These are phyloP conservation scores for Mythimna pallens DNA, from an alignment of 2,888 invertebrate species.

Conservation along the genomic window DNA sequence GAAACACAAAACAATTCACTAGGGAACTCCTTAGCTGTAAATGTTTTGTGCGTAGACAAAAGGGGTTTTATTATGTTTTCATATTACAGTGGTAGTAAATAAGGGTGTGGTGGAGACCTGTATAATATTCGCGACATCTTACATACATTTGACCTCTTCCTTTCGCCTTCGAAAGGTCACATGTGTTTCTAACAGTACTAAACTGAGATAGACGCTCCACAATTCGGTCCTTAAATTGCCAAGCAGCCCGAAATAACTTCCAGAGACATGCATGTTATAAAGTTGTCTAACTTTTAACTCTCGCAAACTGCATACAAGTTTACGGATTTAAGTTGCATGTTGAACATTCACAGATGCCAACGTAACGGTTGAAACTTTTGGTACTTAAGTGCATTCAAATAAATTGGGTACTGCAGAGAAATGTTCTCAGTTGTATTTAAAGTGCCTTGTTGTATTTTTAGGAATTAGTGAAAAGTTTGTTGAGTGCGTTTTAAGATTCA, in stretches of 20 bases:
- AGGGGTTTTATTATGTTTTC: no score
- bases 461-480: neutral
- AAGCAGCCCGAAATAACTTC: constrained; percentile 8
- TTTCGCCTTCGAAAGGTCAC: neutral
- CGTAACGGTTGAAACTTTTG: constrained; percentile 23
- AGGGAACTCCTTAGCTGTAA: no score
- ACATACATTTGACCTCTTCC: neutral
- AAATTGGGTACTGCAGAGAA: constrained; percentile 15
- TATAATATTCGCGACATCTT: no score
- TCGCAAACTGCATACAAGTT: constrained; percentile 12
- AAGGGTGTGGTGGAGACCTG: no score
- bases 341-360: constrained; percentile 19
- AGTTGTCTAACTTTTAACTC: constrained; percentile 20
- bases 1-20: no score
- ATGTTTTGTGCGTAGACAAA: no score
- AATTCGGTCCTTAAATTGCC: neutral
- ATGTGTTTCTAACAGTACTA: neutral
- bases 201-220: neutral
- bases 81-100: no score
- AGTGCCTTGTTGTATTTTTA: neutral
- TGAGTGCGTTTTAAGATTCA: no score
- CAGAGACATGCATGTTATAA: constrained; percentile 14
- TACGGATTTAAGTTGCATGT: constrained; percentile 22
- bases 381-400: constrained; percentile 15
- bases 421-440: neutral